Evolutionary conservation across 2,113 vertebrate genomes (phyloP).

Genomic region (Chloropsis hardwickii): DNA sequence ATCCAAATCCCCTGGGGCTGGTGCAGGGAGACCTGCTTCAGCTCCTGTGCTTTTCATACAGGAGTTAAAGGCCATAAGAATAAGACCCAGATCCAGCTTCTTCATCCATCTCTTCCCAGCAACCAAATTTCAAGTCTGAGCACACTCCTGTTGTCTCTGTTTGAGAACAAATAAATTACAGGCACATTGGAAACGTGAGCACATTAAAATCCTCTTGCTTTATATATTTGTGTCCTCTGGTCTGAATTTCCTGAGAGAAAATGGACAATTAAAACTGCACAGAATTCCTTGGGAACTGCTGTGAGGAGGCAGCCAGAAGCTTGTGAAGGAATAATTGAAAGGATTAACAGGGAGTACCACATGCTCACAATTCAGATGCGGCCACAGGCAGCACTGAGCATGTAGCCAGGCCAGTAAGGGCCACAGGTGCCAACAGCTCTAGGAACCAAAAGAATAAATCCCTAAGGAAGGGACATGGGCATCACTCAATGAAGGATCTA

Average conservation of each 20-base stretch:
- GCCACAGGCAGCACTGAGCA: background rate
- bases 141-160: background rate
- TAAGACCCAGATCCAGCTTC: background rate
- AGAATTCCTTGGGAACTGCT: background rate
- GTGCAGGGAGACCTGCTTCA: background rate
- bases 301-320: background rate
- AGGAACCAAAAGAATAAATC: background rate
- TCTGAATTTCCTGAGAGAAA: conserved; percentile 2
- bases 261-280: background rate
- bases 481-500: background rate
- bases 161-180: background rate
- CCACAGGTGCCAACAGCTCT: background rate
- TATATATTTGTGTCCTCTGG: background rate
- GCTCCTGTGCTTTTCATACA: background rate
- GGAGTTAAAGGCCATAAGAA: background rate
- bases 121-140: background rate
- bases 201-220: background rate
- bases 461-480: background rate
- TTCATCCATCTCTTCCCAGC: background rate
- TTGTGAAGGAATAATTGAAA: background rate
- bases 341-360: background rate
- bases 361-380: background rate
- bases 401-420: background rate
- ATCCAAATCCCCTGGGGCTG: background rate
- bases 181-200: background rate